phyloP scores from a whole-genome alignment of 2,113 vertebrate species.

The Egretta garzetta region DNA sequence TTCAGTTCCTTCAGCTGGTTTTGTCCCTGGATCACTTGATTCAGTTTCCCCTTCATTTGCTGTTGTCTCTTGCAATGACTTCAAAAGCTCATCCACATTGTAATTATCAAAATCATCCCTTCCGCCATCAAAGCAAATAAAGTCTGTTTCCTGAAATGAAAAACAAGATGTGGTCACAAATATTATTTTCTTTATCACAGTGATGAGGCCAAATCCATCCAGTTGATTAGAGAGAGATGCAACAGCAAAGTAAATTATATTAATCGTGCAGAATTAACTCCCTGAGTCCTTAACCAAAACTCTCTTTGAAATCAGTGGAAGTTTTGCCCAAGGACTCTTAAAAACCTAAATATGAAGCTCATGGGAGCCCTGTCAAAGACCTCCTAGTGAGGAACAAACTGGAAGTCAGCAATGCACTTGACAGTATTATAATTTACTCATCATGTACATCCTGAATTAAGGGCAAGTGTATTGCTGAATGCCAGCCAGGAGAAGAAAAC shows the following conservation, averaged over 20 bases:
- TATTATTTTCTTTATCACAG: neutral
- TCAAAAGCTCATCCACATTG: slow-evolving; percentile 84
- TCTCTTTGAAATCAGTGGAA: neutral
- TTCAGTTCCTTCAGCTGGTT: neutral
- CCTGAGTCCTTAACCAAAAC: neutral
- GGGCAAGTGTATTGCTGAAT: neutral
- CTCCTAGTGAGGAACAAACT: neutral
- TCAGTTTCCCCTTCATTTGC: neutral
- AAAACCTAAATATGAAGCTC: neutral
- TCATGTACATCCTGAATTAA: neutral
- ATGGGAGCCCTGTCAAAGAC: neutral
- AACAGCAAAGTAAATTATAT: neutral
- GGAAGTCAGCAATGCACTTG: neutral
- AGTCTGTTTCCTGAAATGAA: slow-evolving; percentile 91
- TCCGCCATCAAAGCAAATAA: slow-evolving; percentile 92
- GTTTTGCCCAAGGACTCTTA: neutral
- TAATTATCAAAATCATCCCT: slow-evolving; percentile 89
- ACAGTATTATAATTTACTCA: neutral
- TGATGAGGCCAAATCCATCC: neutral
- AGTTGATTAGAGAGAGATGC: neutral
- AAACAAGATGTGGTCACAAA: neutral
- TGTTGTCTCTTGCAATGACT: slow-evolving; percentile 36
- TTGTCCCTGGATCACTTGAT: neutral
- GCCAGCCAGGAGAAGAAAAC: neutral
- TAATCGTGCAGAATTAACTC: neutral